These are phyloP conservation scores for Tinea trinotella DNA, from an alignment of 2,888 invertebrate genomes.

Conservation along the genomic window DNA sequence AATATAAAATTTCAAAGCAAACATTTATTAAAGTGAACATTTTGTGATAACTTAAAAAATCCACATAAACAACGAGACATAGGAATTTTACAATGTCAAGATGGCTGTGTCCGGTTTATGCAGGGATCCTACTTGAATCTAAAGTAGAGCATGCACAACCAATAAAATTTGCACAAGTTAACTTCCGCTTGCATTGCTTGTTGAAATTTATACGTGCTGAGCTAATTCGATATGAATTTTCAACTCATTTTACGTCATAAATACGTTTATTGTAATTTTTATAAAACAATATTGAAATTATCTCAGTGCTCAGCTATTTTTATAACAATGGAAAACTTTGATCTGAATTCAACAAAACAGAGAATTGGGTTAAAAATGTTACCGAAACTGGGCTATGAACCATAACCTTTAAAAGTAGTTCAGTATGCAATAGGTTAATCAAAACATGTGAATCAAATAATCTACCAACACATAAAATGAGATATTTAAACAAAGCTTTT, in stretches of 20 bases:
- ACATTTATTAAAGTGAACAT: background rate
- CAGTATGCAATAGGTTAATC: background rate
- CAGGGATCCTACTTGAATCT: constrained; percentile 1
- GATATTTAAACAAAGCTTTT: background rate
- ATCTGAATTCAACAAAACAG: background rate
- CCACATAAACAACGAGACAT: background rate
- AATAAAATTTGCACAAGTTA: constrained; percentile 9
- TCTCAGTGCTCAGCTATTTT: background rate
- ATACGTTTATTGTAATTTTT: no score
- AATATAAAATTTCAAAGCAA: no score
- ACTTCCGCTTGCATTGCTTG: constrained; percentile 12
- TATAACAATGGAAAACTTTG: no score
- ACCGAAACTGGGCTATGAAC: background rate
- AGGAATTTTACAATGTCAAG: background rate
- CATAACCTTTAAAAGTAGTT: constrained; percentile 1
- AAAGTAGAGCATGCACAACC: constrained; percentile 7
- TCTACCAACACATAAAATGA: background rate
- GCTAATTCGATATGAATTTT: no score
- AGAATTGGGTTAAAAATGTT: background rate
- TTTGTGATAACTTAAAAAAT: background rate
- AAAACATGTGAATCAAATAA: background rate
- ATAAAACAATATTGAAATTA: no score
- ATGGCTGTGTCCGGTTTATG: constrained; percentile 5
- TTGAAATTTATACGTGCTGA: background rate
- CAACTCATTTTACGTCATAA: no score